Percentiles rank a stretch among this genome's conserved stretches.
Conservation (phyloP, 2,797 vertebrate genomes). For the Mormyrops attenuatus region DNA sequence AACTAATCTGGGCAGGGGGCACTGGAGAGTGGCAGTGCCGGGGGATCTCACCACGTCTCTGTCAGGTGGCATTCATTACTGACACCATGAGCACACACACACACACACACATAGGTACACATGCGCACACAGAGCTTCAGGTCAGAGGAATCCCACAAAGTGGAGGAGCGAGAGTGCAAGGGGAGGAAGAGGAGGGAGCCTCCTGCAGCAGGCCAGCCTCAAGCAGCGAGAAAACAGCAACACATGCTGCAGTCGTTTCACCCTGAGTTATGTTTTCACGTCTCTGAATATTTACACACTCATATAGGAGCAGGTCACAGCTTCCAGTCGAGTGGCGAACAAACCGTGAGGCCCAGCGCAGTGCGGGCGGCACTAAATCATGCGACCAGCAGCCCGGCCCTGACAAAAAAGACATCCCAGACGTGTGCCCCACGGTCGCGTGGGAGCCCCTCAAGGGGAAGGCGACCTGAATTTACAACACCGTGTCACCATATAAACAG, state of each 20-base stretch:
- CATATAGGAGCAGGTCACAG: constrained; percentile 31
- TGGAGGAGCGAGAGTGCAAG: neutral
- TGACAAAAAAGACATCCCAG: constrained; percentile 59
- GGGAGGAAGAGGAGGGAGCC: neutral
- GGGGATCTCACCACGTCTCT: neutral
- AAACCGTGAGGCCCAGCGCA: constrained; percentile 17
- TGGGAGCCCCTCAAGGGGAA: constrained; percentile 48
- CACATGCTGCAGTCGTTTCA: constrained; percentile 35
- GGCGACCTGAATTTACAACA: constrained; percentile 49
- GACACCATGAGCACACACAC: neutral
- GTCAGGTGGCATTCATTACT: constrained; percentile 9
- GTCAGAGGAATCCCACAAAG: constrained; percentile 14
- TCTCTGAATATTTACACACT: constrained; percentile 36
- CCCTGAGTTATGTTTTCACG: constrained; percentile 28
- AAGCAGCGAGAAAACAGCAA: neutral
- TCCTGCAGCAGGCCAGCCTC: neutral
- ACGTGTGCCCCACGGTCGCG: constrained; percentile 59
- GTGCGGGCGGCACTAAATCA: constrained; percentile 43
- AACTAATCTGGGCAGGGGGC: neutral
- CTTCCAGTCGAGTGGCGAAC: constrained; percentile 35
- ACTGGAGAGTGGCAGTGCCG: neutral
- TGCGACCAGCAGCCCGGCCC: constrained; percentile 68
- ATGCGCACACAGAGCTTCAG: neutral
- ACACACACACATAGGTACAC: neutral
- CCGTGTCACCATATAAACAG: constrained; percentile 61